These are phyloP conservation scores for Acanthosepion lycidas DNA, from an alignment of 2,888 invertebrate genomes.

Conservation along the genomic window DNA sequence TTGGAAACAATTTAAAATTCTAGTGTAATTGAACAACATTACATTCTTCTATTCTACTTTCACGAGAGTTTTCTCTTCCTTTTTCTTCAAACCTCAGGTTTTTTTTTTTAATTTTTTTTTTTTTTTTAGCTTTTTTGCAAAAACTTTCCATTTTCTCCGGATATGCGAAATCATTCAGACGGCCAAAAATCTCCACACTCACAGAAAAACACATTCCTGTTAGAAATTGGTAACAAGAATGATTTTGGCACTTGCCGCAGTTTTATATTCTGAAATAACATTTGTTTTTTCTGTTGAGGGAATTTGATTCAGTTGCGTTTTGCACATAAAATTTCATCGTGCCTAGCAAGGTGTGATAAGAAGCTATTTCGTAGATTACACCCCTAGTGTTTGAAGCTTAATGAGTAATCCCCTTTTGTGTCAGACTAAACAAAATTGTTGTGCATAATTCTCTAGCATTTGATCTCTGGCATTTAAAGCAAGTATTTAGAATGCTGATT, in stretches of 20 bases:
- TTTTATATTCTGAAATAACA: not conserved
- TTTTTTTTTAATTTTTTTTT: not conserved
- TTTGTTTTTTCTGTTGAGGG: too few relatives aligned
- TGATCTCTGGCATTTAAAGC: too few relatives aligned
- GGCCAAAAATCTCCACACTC: not conserved
- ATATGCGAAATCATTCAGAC: not conserved
- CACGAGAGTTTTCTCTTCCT: not conserved
- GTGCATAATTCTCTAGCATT: too few relatives aligned
- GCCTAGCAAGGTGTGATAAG: too few relatives aligned
- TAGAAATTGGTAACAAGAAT: not conserved
- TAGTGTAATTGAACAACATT: not conserved
- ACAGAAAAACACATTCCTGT: not conserved
- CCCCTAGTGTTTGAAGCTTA: too few relatives aligned
- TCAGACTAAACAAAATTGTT: too few relatives aligned
- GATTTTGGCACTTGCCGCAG: not conserved
- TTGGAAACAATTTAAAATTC: conserved; percentile 33
- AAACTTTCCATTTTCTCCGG: not conserved
- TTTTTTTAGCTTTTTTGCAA: not conserved
- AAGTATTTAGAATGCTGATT: too few relatives aligned
- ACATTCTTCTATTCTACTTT: not conserved
- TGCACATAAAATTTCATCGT: too few relatives aligned
- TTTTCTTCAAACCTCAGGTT: not conserved
- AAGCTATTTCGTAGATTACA: too few relatives aligned
- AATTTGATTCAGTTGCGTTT: too few relatives aligned
- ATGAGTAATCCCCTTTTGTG: too few relatives aligned